Base-by-base conservation (phyloP, 2,113 vertebrate species). In the Ceuthmochares aereus region DNA sequence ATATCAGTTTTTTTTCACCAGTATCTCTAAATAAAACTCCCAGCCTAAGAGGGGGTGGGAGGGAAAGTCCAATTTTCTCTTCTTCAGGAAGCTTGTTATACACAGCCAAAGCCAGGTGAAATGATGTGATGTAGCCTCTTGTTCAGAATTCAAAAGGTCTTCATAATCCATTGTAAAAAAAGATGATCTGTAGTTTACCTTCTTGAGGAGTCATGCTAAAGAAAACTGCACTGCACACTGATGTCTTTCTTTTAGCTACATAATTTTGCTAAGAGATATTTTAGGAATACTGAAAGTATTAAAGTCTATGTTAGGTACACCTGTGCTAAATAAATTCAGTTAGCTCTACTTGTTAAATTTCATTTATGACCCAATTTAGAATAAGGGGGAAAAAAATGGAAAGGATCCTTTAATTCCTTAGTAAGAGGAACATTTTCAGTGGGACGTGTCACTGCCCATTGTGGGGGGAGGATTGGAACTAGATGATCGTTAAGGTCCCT, bases 161-260 rank as follows among this genome's bases (percentile, higher is more conserved):
- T 27, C 9, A 0, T 13, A 8, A 40, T 36, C 62, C 47, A 5
- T 70, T 3, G 0, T 26, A 7, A 12, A 21, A 15, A 15, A n/a
- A 67, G 56, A 1, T 4, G 40, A 19, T 40, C 70, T 78, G 40
- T 15, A 29, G 30, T 10, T 7, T 7, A 30, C 6, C 20, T 75
- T 19, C 42, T 25, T 34, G 56, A 88, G 51, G 74, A 67, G 27
- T 14, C 58, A 25, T 1, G 36, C 43, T 29, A 2, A 20, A 75
- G 77, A 54, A 67, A 54, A 15, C 17, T 12, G 19, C 47, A 59
- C 23, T 27, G 40, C 55, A 7, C 0, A 0, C 4, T 70, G 2
- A 26, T 16, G 18, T 56, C 13, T 10, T 47, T 80, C 43, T 42
- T 83, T 62, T 37, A 51, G 34, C 76, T 64, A 1, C 3, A 0